Percentiles rank a stretch among this genome's conserved stretches.
phyloP scores from a whole-genome alignment of 2,888 invertebrate genomes.

The Exocentrus adspersus region DNA sequence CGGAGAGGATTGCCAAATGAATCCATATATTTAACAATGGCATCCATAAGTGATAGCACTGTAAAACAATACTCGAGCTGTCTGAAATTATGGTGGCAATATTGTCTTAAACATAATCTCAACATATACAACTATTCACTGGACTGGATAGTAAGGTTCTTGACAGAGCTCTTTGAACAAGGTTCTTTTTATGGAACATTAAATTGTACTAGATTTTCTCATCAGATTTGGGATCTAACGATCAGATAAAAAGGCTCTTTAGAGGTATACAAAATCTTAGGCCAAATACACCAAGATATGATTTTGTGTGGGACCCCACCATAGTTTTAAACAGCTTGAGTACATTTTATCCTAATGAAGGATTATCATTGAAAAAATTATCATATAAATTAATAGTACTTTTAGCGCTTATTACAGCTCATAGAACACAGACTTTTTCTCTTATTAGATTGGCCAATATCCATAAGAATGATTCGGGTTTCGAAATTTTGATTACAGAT shows the following conservation, averaged over 20 bases:
- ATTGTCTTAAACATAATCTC: neutral
- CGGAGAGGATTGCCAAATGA: constrained; percentile 26
- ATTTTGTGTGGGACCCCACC: neutral
- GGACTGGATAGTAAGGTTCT: too few species aligned
- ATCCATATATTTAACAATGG: constrained; percentile 34
- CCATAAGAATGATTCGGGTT: neutral
- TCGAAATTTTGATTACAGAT: too few species aligned
- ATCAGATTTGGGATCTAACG: neutral
- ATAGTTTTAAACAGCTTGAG: neutral
- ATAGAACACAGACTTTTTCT: neutral
- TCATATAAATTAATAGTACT: too few species aligned
- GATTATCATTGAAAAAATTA: too few species aligned
- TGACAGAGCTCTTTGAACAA: neutral
- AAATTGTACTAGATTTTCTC: neutral
- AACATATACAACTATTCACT: neutral
- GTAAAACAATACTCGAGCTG: constrained; percentile 41
- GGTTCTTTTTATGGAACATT: neutral
- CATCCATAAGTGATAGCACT: constrained; percentile 40
- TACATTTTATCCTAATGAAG: too few species aligned
- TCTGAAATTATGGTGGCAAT: constrained; percentile 1
- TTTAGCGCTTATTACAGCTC: neutral
- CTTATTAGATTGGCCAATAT: neutral
- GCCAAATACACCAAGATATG: neutral
- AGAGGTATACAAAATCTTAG: neutral
- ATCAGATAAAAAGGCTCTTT: neutral